Conservation (phyloP, 2,888 invertebrate species). For the Hedychridium roseum region DNA sequence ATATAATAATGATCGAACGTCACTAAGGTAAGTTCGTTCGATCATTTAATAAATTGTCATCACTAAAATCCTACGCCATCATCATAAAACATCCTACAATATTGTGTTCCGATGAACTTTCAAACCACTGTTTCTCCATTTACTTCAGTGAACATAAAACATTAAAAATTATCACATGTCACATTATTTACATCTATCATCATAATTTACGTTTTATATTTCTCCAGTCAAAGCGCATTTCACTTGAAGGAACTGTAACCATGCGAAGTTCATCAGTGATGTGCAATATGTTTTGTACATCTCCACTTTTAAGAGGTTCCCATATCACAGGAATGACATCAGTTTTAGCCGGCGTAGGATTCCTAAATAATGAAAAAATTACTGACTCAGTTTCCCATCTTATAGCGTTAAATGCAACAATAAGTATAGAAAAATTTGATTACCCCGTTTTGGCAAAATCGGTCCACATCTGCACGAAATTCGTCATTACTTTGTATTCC, state of each 20-base stretch:
- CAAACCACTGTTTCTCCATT: too few species aligned
- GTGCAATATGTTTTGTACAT: slow-evolving; percentile 38
- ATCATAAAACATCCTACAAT: too few species aligned
- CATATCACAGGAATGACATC: slow-evolving; percentile 41
- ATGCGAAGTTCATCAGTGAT: slow-evolving; percentile 44
- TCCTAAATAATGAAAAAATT: slow-evolving; percentile 35
- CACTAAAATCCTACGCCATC: too few species aligned
- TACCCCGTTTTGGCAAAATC: slow-evolving; percentile 59
- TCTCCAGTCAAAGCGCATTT: slow-evolving; percentile 24
- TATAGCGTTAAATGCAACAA: not conserved
- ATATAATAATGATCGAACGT: too few species aligned
- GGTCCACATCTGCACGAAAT: slow-evolving; percentile 54
- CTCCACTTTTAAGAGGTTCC: slow-evolving; percentile 39
- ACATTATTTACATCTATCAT: too few species aligned
- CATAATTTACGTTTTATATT: slow-evolving; percentile 32
- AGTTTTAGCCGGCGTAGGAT: slow-evolving; percentile 47
- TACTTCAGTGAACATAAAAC: too few species aligned
- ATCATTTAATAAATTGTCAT: too few species aligned
- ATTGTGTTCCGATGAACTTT: too few species aligned
- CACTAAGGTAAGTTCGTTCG: too few species aligned
- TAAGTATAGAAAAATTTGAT: slow-evolving; percentile 4
- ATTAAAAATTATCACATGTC: too few species aligned
- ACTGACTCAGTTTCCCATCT: not conserved
- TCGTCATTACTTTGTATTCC: slow-evolving; percentile 38
- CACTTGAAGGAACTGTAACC: slow-evolving; percentile 24